Evolutionary conservation across 1,140 invertebrate genomes (phyloP).

Genomic region (Aphaenogaster ashmeadi): DNA sequence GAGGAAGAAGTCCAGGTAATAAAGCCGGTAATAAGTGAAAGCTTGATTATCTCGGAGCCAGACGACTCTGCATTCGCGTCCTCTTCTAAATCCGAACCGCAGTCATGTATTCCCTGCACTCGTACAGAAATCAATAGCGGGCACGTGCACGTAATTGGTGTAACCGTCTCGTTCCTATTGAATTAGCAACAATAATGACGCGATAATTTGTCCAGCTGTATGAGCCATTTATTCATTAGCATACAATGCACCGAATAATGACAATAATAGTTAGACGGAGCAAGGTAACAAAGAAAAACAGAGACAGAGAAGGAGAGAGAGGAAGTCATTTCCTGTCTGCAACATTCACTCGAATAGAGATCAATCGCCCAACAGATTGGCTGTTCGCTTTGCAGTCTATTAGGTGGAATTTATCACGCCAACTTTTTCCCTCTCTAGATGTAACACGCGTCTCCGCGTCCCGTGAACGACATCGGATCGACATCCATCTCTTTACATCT

Average conservation of each 20-base stretch:
- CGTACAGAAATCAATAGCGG: slow-evolving; percentile 63
- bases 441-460: slow-evolving; percentile 29
- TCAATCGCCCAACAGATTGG: slow-evolving; percentile 54
- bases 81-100: slow-evolving; percentile 20
- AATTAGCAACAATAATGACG: slow-evolving; percentile 63
- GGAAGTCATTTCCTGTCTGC: background rate
- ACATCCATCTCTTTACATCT: slow-evolving; percentile 54
- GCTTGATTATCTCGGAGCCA: slow-evolving; percentile 51
- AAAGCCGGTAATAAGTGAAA: slow-evolving; percentile 38
- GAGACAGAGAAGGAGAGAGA: slow-evolving; percentile 5
- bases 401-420: slow-evolving; percentile 50
- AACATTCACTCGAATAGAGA: slow-evolving; percentile 37
- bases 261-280: slow-evolving; percentile 24
- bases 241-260: slow-evolving; percentile 42
- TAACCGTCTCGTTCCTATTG: slow-evolving; percentile 55
- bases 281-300: background rate
- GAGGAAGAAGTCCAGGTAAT: slow-evolving; percentile 26
- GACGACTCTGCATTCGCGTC: slow-evolving; percentile 22
- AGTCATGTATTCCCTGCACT: slow-evolving; percentile 21
- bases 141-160: slow-evolving; percentile 58
- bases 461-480: slow-evolving; percentile 35
- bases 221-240: slow-evolving; percentile 35
- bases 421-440: background rate
- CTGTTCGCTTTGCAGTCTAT: slow-evolving; percentile 42
- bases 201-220: slow-evolving; percentile 33